Percentiles rank a stretch among this genome's conserved stretches.
Evolutionary conservation across 2,113 vertebrate genomes (phyloP).

Genomic region (Variabilichromis moorii): DNA sequence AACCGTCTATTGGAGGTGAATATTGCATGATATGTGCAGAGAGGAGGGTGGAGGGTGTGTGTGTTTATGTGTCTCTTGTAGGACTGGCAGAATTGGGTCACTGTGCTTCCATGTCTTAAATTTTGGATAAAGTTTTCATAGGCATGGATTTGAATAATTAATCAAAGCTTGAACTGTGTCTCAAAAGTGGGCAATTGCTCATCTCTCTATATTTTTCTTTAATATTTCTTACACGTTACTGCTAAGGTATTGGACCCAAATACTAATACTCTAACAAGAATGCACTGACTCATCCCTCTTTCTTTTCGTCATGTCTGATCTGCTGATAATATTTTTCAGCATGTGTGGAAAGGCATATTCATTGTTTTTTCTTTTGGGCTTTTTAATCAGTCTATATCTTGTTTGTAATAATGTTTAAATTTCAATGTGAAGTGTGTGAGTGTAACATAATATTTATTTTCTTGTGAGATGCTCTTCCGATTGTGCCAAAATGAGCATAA

Average conservation of each 20-base stretch:
- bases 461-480: background rate
- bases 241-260: background rate
- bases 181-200: background rate
- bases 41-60: background rate
- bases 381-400: background rate
- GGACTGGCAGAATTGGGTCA: conserved; percentile 54
- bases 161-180: conserved; percentile 26
- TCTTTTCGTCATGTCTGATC: background rate
- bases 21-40: background rate
- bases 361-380: background rate
- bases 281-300: background rate
- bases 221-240: background rate
- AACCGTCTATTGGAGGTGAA: background rate
- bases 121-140: conserved; percentile 27
- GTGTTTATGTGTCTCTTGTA: background rate
- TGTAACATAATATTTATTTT: background rate
- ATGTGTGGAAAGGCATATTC: background rate
- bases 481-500: background rate
- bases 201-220: background rate
- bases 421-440: background rate
- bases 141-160: conserved; percentile 44
- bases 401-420: background rate
- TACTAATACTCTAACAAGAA: background rate
- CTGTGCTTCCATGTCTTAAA: background rate
- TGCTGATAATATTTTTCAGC: background rate